Conservation (phyloP, 1,140 invertebrate genomes). For the Xylocopa sonorina region DNA sequence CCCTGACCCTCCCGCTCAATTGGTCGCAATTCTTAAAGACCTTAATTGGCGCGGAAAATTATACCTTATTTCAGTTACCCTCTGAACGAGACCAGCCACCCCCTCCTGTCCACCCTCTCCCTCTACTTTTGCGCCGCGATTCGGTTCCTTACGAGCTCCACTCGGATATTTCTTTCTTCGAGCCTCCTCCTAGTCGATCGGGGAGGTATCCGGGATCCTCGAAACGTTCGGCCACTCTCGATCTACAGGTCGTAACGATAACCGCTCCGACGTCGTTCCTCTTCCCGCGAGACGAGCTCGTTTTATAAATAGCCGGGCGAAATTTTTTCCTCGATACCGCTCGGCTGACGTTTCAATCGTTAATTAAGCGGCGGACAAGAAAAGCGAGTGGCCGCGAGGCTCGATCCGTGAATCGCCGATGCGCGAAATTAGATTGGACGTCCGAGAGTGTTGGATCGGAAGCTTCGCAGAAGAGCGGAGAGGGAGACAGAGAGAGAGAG, state of each 20-base stretch:
- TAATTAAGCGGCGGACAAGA: too few species aligned
- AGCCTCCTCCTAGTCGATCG: not conserved
- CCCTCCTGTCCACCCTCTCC: slow-evolving; percentile 20
- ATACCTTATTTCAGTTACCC: slow-evolving; percentile 81
- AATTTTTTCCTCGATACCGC: too few species aligned
- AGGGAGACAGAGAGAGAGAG: too few species aligned
- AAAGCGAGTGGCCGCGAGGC: too few species aligned
- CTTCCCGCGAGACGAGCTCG: not conserved
- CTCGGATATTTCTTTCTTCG: slow-evolving; percentile 62
- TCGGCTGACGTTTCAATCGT: too few species aligned
- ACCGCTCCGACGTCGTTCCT: not conserved
- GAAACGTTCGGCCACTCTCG: slow-evolving; percentile 16
- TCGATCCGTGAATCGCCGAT: not conserved
- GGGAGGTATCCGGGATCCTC: not conserved
- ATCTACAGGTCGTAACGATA: not conserved
- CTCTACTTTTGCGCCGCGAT: slow-evolving; percentile 52
- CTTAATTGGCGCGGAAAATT: slow-evolving; percentile 83
- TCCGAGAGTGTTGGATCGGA: too few species aligned
- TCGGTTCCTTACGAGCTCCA: slow-evolving; percentile 49
- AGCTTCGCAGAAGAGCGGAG: not conserved
- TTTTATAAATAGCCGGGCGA: not conserved
- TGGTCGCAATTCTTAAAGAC: slow-evolving; percentile 83
- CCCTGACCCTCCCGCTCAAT: slow-evolving; percentile 81
- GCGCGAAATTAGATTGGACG: too few species aligned
- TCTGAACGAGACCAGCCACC: slow-evolving; percentile 54